Evolutionary conservation across 1,140 invertebrate genomes (phyloP).

Genomic region (Myzus persicae): DNA sequence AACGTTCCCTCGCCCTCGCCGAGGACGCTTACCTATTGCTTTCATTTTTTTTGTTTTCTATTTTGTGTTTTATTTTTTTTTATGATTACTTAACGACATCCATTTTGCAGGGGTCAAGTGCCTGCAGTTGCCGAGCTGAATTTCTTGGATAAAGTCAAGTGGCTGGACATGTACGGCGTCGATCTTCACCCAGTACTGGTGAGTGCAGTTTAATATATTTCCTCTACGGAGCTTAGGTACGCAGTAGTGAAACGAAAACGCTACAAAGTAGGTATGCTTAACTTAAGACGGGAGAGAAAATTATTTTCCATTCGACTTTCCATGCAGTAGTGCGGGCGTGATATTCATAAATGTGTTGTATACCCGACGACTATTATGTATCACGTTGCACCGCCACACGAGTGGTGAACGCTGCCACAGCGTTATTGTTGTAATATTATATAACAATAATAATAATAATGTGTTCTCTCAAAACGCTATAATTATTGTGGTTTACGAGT

Average conservation of each 20-base stretch:
- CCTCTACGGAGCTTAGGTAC: too few relatives aligned
- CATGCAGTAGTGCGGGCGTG: not conserved
- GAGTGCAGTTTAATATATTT: slow-evolving; percentile 63
- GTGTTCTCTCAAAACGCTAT: not conserved
- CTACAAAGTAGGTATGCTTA: not conserved
- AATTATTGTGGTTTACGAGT: not conserved
- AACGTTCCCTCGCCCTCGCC: not conserved
- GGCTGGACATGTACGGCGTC: slow-evolving; percentile 85
- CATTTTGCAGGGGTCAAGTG: slow-evolving; percentile 71
- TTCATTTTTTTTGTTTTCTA: not conserved
- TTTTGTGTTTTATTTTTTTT: not conserved
- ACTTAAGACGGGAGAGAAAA: not conserved
- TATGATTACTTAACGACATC: slow-evolving; percentile 29
- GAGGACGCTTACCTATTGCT: not conserved
- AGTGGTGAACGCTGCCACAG: not conserved
- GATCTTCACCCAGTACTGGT: slow-evolving; percentile 82
- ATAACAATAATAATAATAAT: not conserved
- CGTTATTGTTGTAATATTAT: not conserved
- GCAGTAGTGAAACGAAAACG: not conserved
- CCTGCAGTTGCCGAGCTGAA: slow-evolving; percentile 76
- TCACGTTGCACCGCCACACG: not conserved
- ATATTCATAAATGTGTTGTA: slow-evolving; percentile 10
- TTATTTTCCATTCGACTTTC: not conserved
- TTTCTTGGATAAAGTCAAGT: slow-evolving; percentile 82
- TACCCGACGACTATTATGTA: not conserved